These are phyloP conservation scores for Ciconia stormi DNA, from an alignment of 2,113 vertebrate genomes.

Conservation along the genomic window DNA sequence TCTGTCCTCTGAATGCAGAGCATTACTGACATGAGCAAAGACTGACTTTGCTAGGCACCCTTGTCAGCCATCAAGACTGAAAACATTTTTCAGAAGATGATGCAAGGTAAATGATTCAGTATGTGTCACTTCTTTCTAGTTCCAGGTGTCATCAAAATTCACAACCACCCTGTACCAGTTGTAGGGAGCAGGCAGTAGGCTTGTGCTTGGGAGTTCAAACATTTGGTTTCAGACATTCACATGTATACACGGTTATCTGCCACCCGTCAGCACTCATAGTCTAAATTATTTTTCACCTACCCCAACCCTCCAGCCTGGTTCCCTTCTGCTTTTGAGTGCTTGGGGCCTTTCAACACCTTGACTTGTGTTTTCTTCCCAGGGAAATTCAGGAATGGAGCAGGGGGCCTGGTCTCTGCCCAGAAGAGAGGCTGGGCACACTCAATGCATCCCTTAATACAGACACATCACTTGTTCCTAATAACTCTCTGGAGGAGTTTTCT, in stretches of 20 bases:
- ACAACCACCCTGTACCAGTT: too few relatives aligned
- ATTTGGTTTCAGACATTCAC: not conserved
- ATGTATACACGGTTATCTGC: not conserved
- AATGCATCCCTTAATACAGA: fast-evolving
- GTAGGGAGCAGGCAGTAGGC: not conserved
- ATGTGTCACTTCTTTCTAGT: not conserved
- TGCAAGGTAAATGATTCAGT: not conserved
- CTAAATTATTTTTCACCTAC: not conserved
- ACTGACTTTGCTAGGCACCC: not conserved
- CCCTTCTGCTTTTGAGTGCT: not conserved
- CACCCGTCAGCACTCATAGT: not conserved
- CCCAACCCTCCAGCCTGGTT: not conserved
- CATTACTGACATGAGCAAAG: not conserved
- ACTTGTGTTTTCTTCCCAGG: not conserved
- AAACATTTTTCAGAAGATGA: not conserved
- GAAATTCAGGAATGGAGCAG: not conserved
- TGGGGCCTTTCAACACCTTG: not conserved
- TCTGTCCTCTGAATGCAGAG: not conserved
- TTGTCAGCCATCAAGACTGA: not conserved
- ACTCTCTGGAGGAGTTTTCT: not conserved
- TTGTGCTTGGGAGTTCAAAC: not conserved
- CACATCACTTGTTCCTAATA: not conserved
- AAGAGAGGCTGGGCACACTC: not conserved
- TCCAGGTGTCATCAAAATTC: not conserved
- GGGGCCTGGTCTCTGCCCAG: too few relatives aligned